Base-by-base conservation (phyloP, 2,113 vertebrate species). In the Oxyruncus cristatus region DNA sequence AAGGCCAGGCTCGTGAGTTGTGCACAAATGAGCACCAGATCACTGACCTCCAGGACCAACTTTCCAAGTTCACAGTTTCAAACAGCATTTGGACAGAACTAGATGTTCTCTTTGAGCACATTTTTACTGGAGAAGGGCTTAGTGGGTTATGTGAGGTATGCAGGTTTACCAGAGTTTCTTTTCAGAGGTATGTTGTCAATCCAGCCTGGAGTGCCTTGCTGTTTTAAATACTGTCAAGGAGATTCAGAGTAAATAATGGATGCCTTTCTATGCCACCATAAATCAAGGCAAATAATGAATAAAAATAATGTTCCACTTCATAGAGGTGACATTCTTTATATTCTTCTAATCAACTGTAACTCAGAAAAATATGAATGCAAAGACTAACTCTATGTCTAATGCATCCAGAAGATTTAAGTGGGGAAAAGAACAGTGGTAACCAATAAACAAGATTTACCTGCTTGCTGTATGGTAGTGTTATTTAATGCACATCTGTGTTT, bases 371-470 rank as follows among this genome's bases (percentile, higher is more conserved):
- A 83, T 8, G 62, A 92, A 93, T 74, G 88, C 67, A 83, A 88
- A 92, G 63, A 70, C 58, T 81, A 85, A 67, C 49, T 85, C 67
- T 3, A 22, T 8, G 33, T 70, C 78, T 88, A 67, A 73, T 24
- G 30, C 62, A 63, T 42, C 18, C 8, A 4, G 39, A 75, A 92
- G 84, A 94, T 92, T 92, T 91, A 92, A 85, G 61, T 27, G 47
- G 7, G 41, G 66, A 12, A 72, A 68, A 87, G 61, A 59, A 1
- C 22, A 39, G 63, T 39, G 33, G 74, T 82, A 77, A 59, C 78
- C 65, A 77, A 83, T 89, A 93, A 96, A 88, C 46, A 88, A 96
- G 82, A 92, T 92, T 92, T 88, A 97, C 92, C 78, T 13, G 53
- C 80, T 17, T 20, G 33, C 63, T 86, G 50, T 5, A 15, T n/a